A percentile compares a stretch with the other conserved stretches of the same genome.
Conservation (phyloP, 1,140 invertebrate genomes). For the Manduca sexta region DNA sequence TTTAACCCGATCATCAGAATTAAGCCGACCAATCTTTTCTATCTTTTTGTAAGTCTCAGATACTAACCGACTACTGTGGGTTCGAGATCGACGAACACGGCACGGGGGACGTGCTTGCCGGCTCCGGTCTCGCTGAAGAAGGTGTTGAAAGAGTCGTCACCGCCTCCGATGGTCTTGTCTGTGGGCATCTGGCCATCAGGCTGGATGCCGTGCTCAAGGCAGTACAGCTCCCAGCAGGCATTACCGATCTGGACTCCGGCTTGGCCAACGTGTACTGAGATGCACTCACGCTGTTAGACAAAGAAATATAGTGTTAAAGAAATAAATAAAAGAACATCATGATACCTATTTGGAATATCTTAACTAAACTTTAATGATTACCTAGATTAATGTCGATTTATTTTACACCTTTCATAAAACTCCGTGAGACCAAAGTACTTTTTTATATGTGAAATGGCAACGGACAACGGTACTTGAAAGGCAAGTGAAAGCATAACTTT, state of each 20-base stretch:
- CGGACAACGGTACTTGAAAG: no score
- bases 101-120: slow-evolving; percentile 90
- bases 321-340: neutral
- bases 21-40: neutral
- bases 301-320: slow-evolving; percentile 14
- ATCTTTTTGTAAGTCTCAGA: neutral
- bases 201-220: slow-evolving; percentile 89
- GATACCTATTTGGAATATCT: neutral
- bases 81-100: slow-evolving; percentile 91
- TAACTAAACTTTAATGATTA: no score
- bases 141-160: slow-evolving; percentile 91
- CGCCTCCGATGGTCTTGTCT: slow-evolving; percentile 78
- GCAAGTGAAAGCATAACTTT: no score
- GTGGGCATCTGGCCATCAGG: slow-evolving; percentile 80
- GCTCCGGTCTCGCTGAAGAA: slow-evolving; percentile 94
- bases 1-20: neutral
- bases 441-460: no score
- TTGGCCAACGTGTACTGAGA: slow-evolving; percentile 83
- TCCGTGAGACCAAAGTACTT: no score
- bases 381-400: no score
- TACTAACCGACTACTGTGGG: slow-evolving; percentile 88
- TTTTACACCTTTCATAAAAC: no score
- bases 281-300: slow-evolving; percentile 74
- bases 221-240: slow-evolving; percentile 86
- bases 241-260: slow-evolving; percentile 87